Percentiles rank a stretch among this genome's conserved stretches.
Evolutionary conservation across 2,888 invertebrate species (phyloP).

Genomic region (Deroplatys truncata): DNA sequence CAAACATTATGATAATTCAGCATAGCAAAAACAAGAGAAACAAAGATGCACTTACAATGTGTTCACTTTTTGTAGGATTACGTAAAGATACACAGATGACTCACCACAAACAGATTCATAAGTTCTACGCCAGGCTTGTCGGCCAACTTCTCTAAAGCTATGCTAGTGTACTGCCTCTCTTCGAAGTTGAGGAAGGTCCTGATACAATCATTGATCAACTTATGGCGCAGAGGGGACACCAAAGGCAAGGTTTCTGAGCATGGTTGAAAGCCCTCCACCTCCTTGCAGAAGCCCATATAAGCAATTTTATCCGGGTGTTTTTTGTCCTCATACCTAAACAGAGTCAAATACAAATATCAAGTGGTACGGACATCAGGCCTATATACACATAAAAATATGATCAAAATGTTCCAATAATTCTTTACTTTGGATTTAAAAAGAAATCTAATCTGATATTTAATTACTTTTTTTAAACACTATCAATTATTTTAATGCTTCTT

Average conservation of each 20-base stretch:
- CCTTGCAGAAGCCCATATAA: conserved; percentile 63
- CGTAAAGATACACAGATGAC: neutral
- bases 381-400: too few species aligned
- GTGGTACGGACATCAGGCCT: too few species aligned
- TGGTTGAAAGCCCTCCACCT: conserved; percentile 66
- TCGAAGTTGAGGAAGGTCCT: conserved; percentile 68
- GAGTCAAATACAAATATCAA: neutral
- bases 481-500: too few species aligned
- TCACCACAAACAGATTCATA: neutral
- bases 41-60: too few species aligned
- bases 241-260: conserved; percentile 65
- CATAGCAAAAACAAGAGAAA: too few species aligned
- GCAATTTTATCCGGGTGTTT: conserved; percentile 45
- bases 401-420: too few species aligned
- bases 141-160: conserved; percentile 64
- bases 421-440: too few species aligned
- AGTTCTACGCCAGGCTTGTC: neutral
- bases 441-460: too few species aligned
- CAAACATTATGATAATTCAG: too few species aligned
- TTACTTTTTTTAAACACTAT: too few species aligned
- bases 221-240: conserved; percentile 64
- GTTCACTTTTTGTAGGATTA: too few species aligned
- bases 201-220: conserved; percentile 62
- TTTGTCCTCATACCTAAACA: conserved; percentile 58
- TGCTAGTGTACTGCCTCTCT: conserved; percentile 59